Conservation (phyloP, 2,888 invertebrate species). For the Eristalis pertinax region DNA sequence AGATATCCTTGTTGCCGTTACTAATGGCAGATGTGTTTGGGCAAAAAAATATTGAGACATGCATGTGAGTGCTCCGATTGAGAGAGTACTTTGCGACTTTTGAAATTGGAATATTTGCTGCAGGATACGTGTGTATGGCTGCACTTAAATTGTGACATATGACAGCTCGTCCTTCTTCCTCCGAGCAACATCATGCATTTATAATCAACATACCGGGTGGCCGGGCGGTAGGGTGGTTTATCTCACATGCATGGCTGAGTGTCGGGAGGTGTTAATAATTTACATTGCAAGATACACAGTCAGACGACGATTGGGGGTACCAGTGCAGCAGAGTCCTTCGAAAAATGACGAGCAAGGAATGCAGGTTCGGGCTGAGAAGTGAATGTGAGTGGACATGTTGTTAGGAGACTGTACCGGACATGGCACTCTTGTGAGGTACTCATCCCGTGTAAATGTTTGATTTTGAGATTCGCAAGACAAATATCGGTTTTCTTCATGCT, state of each 20-base stretch:
- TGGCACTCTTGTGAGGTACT: conserved; percentile 22
- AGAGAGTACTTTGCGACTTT: conserved; percentile 44
- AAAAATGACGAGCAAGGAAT: neutral
- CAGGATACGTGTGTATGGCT: conserved; percentile 28
- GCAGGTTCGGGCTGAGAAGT: conserved; percentile 23
- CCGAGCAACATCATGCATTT: conserved; percentile 47
- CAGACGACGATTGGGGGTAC: neutral
- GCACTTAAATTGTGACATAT: conserved; percentile 42
- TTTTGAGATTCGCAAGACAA: conserved; percentile 30
- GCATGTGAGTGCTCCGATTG: conserved; percentile 23
- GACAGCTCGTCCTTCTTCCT: neutral
- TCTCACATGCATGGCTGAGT: conserved; percentile 28
- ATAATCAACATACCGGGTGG: conserved; percentile 22
- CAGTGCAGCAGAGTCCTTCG: neutral
- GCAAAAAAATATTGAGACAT: neutral
- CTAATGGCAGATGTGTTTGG: conserved; percentile 49
- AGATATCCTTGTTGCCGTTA: conserved; percentile 29
- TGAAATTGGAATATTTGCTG: conserved; percentile 56
- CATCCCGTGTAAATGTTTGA: conserved; percentile 45
- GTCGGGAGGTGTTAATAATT: conserved; percentile 56
- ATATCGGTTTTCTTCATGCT: conserved; percentile 21
- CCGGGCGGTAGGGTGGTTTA: neutral
- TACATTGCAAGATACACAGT: conserved; percentile 47
- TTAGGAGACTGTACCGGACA: conserved; percentile 6
- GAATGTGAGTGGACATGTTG: neutral